These are phyloP conservation scores for Trichomalopsis sarcophagae DNA, from an alignment of 1,140 invertebrate species.

Conservation along the genomic window DNA sequence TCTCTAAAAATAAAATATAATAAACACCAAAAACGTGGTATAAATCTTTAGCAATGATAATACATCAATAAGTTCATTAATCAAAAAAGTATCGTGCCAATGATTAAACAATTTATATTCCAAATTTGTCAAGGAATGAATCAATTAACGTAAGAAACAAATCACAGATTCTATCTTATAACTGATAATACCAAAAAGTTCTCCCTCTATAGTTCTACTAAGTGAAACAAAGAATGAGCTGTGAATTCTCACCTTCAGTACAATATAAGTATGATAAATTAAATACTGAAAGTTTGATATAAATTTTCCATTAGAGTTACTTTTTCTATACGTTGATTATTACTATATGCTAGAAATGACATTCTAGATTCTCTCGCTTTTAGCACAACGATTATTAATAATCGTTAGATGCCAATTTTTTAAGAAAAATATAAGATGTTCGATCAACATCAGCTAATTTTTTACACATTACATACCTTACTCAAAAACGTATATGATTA, in stretches of 20 bases:
- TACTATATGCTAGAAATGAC: slow-evolving; percentile 26
- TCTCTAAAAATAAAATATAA: slow-evolving; percentile 40
- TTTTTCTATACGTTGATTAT: slow-evolving; percentile 32
- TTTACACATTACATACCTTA: slow-evolving; percentile 48
- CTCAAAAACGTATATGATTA: slow-evolving; percentile 52
- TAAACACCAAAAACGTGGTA: slow-evolving; percentile 1
- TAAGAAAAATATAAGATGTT: slow-evolving; percentile 42
- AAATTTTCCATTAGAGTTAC: slow-evolving; percentile 7
- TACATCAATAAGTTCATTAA: slow-evolving; percentile 39
- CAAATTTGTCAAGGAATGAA: slow-evolving; percentile 44
- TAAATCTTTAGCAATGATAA: slow-evolving; percentile 34
- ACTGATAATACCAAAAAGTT: slow-evolving; percentile 31
- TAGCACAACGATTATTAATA: slow-evolving; percentile 25
- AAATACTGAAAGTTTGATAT: slow-evolving; percentile 11
- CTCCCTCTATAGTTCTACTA: slow-evolving; percentile 24
- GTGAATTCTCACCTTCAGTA: background rate
- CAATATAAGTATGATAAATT: slow-evolving; percentile 33
- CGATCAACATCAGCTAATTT: slow-evolving; percentile 34
- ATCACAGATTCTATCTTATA: slow-evolving; percentile 52
- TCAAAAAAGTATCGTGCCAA: slow-evolving; percentile 33
- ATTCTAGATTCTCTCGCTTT: slow-evolving; percentile 33
- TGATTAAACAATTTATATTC: slow-evolving; percentile 31
- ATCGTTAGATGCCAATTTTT: background rate
- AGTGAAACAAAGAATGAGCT: slow-evolving; percentile 12
- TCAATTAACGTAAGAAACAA: slow-evolving; percentile 44